Conservation (phyloP, 2,888 invertebrate genomes). For the Chironomus riparius region DNA sequence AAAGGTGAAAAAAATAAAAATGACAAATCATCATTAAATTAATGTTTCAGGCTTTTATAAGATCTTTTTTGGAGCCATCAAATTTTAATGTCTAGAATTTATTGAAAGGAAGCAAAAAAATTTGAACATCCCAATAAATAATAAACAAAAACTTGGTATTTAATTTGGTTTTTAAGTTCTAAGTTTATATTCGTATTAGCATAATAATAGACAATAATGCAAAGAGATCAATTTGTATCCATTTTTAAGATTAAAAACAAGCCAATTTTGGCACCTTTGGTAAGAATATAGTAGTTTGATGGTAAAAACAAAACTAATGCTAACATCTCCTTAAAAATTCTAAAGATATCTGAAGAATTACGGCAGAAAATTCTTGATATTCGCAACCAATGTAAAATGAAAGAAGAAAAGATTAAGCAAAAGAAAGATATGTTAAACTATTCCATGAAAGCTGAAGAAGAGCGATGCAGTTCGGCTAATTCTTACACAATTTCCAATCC, state of each 20-base stretch:
- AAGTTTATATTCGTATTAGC: too few relatives aligned
- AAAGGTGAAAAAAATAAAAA: too few relatives aligned
- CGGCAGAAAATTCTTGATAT: neutral
- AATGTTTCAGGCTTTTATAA: too few relatives aligned
- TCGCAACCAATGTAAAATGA: neutral
- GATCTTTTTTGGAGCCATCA: too few relatives aligned
- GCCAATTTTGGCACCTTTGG: constrained; percentile 4
- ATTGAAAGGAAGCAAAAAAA: too few relatives aligned
- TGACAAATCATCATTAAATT: too few relatives aligned
- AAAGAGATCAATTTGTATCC: neutral
- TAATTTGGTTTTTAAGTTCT: too few relatives aligned
- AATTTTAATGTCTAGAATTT: too few relatives aligned
- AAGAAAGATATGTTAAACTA: neutral
- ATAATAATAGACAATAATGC: neutral
- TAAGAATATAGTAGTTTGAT: neutral
- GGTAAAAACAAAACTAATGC: neutral
- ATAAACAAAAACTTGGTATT: too few relatives aligned
- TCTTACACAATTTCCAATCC: neutral
- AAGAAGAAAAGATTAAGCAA: constrained; percentile 1
- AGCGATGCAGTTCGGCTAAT: neutral
- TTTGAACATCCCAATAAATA: too few relatives aligned
- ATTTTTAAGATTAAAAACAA: neutral
- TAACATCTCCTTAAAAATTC: neutral
- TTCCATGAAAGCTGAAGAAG: neutral
- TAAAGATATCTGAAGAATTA: neutral